Conservation (phyloP, 2,113 vertebrate genomes). For the Lamprologus sp. region DNA sequence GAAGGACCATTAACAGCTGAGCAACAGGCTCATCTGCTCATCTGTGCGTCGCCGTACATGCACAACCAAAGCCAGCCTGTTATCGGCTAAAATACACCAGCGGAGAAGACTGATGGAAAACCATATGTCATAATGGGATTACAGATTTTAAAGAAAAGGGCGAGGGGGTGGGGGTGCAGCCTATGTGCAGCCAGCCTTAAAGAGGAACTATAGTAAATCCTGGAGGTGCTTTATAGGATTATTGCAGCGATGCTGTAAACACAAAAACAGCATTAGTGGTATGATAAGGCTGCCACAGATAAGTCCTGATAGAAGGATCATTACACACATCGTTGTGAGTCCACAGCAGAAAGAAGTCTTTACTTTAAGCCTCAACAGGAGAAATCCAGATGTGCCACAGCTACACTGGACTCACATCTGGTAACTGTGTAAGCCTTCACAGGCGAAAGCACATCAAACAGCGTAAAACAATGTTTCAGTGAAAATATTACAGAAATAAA, state of each 20-base stretch:
- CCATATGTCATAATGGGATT: slow-evolving; percentile 29
- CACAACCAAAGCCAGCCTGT: slow-evolving; percentile 38
- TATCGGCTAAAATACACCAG: slow-evolving; percentile 18
- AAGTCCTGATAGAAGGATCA: not conserved
- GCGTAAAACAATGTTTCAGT: not conserved
- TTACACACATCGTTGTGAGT: not conserved
- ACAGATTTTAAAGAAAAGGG: not conserved
- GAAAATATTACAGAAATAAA: not conserved
- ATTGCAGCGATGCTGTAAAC: not conserved
- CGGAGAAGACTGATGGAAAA: slow-evolving; percentile 2
- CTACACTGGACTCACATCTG: not conserved
- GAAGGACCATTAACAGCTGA: slow-evolving; percentile 18
- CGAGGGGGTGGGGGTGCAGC: accelerated
- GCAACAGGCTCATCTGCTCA: not conserved
- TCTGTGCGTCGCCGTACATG: not conserved
- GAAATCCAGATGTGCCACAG: not conserved
- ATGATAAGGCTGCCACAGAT: not conserved
- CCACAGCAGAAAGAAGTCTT: not conserved
- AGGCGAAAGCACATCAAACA: not conserved
- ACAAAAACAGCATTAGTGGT: not conserved
- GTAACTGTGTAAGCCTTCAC: not conserved
- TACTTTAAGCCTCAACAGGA: not conserved
- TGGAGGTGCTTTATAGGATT: slow-evolving; percentile 6
- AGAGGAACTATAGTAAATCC: not conserved
- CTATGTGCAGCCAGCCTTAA: not conserved